Evolutionary conservation across 30 jellyfish, hydroid and myxozoan genomes (phyloP), one percentile per base, ranked within the genome.

Genomic region (Pseudorhiza aurosa): DNA sequence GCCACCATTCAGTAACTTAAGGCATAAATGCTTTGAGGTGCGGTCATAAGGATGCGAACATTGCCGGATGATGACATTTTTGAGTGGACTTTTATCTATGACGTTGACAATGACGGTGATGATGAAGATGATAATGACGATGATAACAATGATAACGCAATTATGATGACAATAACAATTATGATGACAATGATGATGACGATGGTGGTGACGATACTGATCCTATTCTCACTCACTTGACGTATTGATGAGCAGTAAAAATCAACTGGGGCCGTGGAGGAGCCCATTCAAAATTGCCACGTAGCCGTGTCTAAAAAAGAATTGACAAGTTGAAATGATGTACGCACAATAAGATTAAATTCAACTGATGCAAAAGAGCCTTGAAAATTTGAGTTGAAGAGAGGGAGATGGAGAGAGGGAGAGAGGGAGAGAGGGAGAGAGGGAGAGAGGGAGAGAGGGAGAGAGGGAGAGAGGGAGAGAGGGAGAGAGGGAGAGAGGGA

Each of bases 221-320:
- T 29, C 1, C 44, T 43, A 71, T 4, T 37, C 30, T 17, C 11
- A 72, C 96, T 59, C 56, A 92, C 98, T 92, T 92, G 58, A 79
- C 96, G 70, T 77, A 79, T 4, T 95, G 95, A 56, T 92, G 98
- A 3, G 95, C 58, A n/a, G 85, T 65, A 68, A 92, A 86, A 22
- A 92, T 77, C 25, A 92, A 77, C 58, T 92, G 98, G 19, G 96
- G 93, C 50, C 98, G 79, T 25, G 98, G 98, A 58, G 98, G 98
- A 2, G 98, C 98, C 98, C 98, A 92, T 63, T 92, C 98, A 58
- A 92, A 51, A 74, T 80, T 92, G 31, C 98, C 98, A n/a, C 98
- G 94, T 8, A 92, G 56, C 59, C 95, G 75, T 10, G 93, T 62
- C 96, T 85, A 65, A 15, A 55, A 36, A 19, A 40, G 70, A 22